These are phyloP conservation scores for Onychostoma macrolepis DNA, from an alignment of 2,113 vertebrate species.

Conservation along the genomic window DNA sequence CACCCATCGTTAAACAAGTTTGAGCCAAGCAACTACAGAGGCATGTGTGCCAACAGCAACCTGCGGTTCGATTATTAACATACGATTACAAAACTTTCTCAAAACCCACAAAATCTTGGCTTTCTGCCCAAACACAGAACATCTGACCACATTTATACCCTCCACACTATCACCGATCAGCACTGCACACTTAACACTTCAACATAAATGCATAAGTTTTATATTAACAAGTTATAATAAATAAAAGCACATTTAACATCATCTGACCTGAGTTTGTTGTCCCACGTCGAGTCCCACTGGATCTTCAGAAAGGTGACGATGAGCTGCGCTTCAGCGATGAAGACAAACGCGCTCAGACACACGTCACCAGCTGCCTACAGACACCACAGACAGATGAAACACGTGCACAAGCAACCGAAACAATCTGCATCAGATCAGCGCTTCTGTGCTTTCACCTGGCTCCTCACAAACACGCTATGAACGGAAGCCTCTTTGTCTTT, in stretches of 20 bases:
- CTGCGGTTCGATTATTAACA: too few species aligned
- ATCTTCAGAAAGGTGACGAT: constrained; percentile 83
- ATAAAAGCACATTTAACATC: neutral
- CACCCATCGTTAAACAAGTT: too few species aligned
- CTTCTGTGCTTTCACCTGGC: constrained; percentile 79
- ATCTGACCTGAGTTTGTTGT: constrained; percentile 75
- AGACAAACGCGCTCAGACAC: constrained; percentile 87
- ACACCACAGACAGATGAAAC: neutral
- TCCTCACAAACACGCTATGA: constrained; percentile 81
- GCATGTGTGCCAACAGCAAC: too few species aligned
- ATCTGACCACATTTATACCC: too few species aligned
- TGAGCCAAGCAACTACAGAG: too few species aligned
- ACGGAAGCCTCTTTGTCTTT: constrained; percentile 86
- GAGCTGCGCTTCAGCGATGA: constrained; percentile 80
- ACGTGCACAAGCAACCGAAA: neutral
- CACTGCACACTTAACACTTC: too few species aligned
- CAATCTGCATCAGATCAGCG: neutral
- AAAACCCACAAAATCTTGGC: too few species aligned
- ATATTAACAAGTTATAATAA: too few species aligned
- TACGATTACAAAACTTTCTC: too few species aligned
- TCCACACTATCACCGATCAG: too few species aligned
- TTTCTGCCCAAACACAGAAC: too few species aligned
- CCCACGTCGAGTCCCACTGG: constrained; percentile 79
- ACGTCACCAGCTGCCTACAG: constrained; percentile 83
- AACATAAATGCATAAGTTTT: too few species aligned